Base-by-base conservation (phyloP, 1,140 invertebrate species). In the Episyrphus balteatus region DNA sequence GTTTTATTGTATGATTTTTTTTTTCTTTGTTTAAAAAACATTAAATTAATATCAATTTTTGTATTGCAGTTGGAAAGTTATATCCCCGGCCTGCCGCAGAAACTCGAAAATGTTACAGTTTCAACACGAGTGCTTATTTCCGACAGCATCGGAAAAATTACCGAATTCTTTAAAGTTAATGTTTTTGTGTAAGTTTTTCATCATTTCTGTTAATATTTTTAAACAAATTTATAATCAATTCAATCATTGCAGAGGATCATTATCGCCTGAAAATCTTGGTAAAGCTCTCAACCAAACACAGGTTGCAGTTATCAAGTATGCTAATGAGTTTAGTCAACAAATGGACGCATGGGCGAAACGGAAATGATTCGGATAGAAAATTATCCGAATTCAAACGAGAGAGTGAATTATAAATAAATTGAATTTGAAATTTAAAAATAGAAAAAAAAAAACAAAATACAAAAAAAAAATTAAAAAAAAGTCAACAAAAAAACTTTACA, bases 161-260 rank as follows among this genome's bases (percentile, higher is more conserved):
- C 62, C 11, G 69, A 74, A 38, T 77, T 83, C 72, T 69, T 85
- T 54, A 75, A 77, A 62, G 79, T 77, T 32, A 82, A 84, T 70
- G 79, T 86, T 41, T 83, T 86, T 71, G 72, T 85, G 84, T 87
- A 75, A 83, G 83, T 82, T 59, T 32, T n/a, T n/a, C n/a, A n/a
- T n/a, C n/a, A n/a, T n/a, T n/a, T n/a, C n/a, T n/a, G n/a, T n/a
- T n/a, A n/a, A n/a, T n/a, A n/a, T n/a, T n/a, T 32, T 46, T 13
- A 19, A 42, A 17, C 36, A 14, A 12, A 44, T 18, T 17, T 44
- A n/a, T n/a, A 18, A 37, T 47, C 38, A 17, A 15, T 11, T 36
- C 8, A 44, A 14, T 38, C 19, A 19, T 80, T 80, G 39, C 69
- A 87, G 84, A 44, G 83, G 83, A 9, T 77, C 82, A 51, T 73